Conservation (phyloP, 2,113 vertebrate genomes). For the Pionites leucogaster region DNA sequence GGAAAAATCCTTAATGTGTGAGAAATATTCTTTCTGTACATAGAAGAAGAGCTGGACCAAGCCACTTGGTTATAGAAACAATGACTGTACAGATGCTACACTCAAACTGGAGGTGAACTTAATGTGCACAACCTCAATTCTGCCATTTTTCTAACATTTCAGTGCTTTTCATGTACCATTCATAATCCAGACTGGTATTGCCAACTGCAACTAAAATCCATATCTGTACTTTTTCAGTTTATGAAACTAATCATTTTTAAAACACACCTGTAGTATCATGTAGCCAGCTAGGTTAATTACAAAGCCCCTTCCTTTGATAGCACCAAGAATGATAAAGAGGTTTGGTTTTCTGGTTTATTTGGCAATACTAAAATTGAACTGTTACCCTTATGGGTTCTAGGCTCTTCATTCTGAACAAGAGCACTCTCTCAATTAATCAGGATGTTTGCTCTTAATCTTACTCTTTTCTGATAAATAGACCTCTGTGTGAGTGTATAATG, state of each 20-base stretch:
- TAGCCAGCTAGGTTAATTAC: background rate
- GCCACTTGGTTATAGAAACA: background rate
- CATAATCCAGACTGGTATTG: background rate
- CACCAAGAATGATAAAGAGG: background rate
- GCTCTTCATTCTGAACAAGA: background rate
- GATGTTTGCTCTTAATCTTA: background rate
- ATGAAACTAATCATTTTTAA: background rate
- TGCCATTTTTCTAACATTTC: background rate
- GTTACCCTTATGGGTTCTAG: background rate
- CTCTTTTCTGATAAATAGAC: background rate
- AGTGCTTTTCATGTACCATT: background rate
- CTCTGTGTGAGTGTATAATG: background rate
- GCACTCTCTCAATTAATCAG: background rate
- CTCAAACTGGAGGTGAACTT: background rate
- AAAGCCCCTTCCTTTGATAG: background rate
- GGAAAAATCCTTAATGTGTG: background rate
- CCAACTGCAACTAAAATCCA: background rate
- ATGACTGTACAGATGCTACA: background rate
- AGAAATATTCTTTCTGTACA: background rate
- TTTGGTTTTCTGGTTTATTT: background rate
- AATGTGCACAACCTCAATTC: background rate
- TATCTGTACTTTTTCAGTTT: background rate
- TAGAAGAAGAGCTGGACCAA: background rate
- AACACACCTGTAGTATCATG: fast-evolving
- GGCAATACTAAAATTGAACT: background rate